A percentile compares a stretch with the other conserved stretches of the same genome.
phyloP scores from a whole-genome alignment of 1,140 invertebrate genomes.

The Xylocopa sonorina region DNA sequence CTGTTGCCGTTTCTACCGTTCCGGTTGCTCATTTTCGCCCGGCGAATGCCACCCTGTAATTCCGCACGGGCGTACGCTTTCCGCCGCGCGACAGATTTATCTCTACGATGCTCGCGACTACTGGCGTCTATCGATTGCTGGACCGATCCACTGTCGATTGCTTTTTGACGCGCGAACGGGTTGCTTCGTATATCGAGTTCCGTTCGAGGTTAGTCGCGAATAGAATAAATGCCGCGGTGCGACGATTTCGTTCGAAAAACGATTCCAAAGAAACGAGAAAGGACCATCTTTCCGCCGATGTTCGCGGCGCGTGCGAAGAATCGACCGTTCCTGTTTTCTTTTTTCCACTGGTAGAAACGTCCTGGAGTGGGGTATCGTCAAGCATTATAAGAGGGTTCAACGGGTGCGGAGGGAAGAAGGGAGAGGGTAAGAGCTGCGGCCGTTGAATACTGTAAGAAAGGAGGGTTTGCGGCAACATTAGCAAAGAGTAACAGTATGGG shows the following conservation, averaged over 20 bases:
- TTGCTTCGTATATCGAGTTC: too few relatives aligned
- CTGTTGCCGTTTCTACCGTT: slow-evolving; percentile 36
- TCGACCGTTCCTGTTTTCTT: neutral
- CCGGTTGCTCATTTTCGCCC: slow-evolving; percentile 42
- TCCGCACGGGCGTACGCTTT: slow-evolving; percentile 16
- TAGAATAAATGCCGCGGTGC: neutral
- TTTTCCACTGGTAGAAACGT: slow-evolving; percentile 27
- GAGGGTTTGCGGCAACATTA: slow-evolving; percentile 51
- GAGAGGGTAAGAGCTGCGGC: neutral
- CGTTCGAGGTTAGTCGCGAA: too few relatives aligned
- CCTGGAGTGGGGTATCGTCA: slow-evolving; percentile 51
- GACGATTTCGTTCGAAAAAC: neutral
- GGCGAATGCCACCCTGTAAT: slow-evolving; percentile 40
- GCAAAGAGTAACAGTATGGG: slow-evolving; percentile 52
- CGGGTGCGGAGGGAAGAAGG: neutral
- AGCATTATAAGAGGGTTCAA: slow-evolving; percentile 42
- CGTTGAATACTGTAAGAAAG: slow-evolving; percentile 41
- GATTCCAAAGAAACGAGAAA: neutral
- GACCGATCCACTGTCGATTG: neutral
- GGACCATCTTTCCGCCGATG: slow-evolving; percentile 37
- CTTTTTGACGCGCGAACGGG: neutral
- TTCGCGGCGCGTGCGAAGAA: slow-evolving; percentile 27
- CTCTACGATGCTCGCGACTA: slow-evolving; percentile 13
- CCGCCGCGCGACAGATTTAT: slow-evolving; percentile 39
- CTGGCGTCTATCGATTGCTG: neutral